These are phyloP conservation scores for Pogonophryne albipinna DNA, from an alignment of 2,797 vertebrate species.

Conservation along the genomic window DNA sequence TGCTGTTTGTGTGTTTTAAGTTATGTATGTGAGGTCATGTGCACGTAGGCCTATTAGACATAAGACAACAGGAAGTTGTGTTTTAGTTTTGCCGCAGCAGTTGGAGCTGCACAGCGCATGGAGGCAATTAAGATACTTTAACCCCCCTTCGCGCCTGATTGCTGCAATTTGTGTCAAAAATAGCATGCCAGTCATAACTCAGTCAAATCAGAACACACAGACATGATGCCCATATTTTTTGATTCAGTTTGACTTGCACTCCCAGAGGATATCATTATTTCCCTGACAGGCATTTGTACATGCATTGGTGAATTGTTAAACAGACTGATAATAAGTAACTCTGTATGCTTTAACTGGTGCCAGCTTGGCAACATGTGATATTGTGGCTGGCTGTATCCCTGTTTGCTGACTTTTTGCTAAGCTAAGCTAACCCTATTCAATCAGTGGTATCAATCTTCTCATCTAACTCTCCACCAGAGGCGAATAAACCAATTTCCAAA, in stretches of 20 bases:
- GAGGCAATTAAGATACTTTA: conserved; percentile 43
- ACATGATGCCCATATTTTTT: background rate
- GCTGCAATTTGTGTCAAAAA: conserved; percentile 28
- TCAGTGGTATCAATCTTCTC: conserved; percentile 20
- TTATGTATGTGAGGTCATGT: background rate
- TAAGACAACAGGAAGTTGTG: conserved; percentile 13
- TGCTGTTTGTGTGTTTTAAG: too few relatives aligned
- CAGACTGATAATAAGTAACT: background rate
- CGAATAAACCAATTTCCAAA: conserved; percentile 25
- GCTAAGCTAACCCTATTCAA: conserved; percentile 23
- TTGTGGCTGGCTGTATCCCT: background rate
- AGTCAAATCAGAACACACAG: conserved; percentile 9
- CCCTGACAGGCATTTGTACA: background rate
- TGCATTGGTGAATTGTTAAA: background rate
- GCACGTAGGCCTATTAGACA: background rate
- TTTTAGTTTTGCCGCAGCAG: conserved; percentile 23
- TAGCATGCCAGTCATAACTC: conserved; percentile 5
- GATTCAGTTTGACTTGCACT: conserved; percentile 1
- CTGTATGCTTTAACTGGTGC: background rate
- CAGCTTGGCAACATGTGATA: background rate
- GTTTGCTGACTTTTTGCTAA: conserved; percentile 6
- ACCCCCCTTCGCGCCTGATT: conserved; percentile 20
- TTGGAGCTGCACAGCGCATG: conserved; percentile 29
- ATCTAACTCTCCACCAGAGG: conserved; percentile 23
- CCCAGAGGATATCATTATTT: background rate